Base-by-base conservation (phyloP, 2,797 vertebrate genomes). In the Pelodytes ibericus region DNA sequence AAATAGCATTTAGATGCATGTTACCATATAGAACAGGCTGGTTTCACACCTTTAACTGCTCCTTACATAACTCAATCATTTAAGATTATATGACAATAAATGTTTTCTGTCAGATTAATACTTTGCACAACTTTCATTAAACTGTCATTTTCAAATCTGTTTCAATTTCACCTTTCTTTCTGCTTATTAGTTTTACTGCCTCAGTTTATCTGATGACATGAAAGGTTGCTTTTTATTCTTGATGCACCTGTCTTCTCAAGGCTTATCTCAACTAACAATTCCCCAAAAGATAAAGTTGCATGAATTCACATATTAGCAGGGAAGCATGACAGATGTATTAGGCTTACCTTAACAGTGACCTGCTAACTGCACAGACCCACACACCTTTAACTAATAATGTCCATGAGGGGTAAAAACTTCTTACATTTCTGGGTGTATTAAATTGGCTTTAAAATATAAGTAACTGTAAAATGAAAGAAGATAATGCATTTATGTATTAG, bases 181-280 rank as follows among this genome's bases (percentile, higher is more conserved):
- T 72, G 75, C 70, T 78, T 72, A 78, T 78, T 78, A 78, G 75
- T 78, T 78, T 78, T 72, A 72, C 75, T 72, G 63, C 75, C 63
- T 78, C 49, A n/a, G 62, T 72, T 27, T 75, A 75, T 78, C 75
- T 78, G 70, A 72, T 78, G 75, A 78, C 75, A 78, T 67, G 75
- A 72, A 78, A 78, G 75, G 56, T 58, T 78, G 68, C 63, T 72
- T 78, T 77, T 53, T 78, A 71, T 78, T 72, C 63, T 78, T 72
- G 70, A 72, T 72, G 62, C 75, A 78, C 75, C 75, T 78, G 75
- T 78, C 75, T 67, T 72, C 70, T 78, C 62, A 67, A 67, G 41
- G 62, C 47, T 78, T 78, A 78, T 78, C 69, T 72, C 13, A 29
- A n/a, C 39, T 72, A 57, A 78, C 69, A 78, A 72, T 60, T 78